Evolutionary conservation across 2,113 vertebrate species (phyloP).

Genomic region (Sander vitreus): DNA sequence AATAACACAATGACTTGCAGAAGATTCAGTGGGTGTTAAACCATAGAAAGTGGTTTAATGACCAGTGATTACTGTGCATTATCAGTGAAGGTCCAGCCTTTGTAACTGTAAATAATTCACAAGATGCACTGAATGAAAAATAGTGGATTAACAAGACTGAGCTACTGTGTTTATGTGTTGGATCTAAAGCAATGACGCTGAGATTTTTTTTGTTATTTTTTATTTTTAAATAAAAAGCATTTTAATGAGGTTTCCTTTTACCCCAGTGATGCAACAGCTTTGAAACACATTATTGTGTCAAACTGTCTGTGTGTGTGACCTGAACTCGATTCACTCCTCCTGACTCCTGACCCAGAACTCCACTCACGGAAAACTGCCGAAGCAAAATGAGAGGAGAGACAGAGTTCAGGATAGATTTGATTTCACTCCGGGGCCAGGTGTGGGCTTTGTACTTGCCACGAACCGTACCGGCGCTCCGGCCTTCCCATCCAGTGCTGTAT

Average conservation of each 20-base stretch:
- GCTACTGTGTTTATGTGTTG: not conserved
- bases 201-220: not conserved
- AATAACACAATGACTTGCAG: slow-evolving; percentile 46
- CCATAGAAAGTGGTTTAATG: slow-evolving; percentile 73
- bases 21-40: slow-evolving; percentile 66
- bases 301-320: slow-evolving; percentile 75
- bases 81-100: slow-evolving; percentile 20
- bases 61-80: slow-evolving; percentile 64
- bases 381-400: slow-evolving; percentile 70
- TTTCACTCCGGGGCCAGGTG: slow-evolving; percentile 84
- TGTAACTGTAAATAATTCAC: slow-evolving; percentile 51
- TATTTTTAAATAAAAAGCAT: not conserved
- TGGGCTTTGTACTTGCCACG: slow-evolving; percentile 79
- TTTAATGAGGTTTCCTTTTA: slow-evolving; percentile 29
- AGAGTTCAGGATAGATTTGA: slow-evolving; percentile 82
- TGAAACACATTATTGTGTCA: slow-evolving; percentile 80
- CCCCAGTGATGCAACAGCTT: slow-evolving; percentile 69
- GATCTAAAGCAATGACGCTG: not conserved
- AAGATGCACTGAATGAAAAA: not conserved
- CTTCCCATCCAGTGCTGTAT: slow-evolving; percentile 50
- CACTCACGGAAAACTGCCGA: slow-evolving; percentile 62
- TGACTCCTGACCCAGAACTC: slow-evolving; percentile 76
- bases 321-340: slow-evolving; percentile 64
- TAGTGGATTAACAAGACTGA: slow-evolving; percentile 1
- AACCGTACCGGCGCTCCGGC: slow-evolving; percentile 66